Conservation (phyloP, 2,113 vertebrate species). For the Myanophis thanlyinensis region DNA sequence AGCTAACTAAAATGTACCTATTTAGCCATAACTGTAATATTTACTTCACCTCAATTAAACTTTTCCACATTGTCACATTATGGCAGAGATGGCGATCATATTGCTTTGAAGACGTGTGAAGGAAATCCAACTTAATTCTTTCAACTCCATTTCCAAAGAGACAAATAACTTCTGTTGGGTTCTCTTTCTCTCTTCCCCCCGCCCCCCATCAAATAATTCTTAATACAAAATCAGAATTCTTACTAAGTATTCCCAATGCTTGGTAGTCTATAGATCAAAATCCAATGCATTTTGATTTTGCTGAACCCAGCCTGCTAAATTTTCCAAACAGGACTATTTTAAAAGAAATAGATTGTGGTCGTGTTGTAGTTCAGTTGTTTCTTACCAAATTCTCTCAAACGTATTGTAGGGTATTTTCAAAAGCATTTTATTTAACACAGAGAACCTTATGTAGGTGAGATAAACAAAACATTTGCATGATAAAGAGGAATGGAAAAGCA, state of each 20-base stretch:
- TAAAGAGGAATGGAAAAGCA: conserved; percentile 51
- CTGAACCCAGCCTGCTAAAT: not conserved
- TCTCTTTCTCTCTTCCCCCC: not conserved
- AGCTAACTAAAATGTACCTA: not conserved
- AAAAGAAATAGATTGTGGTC: not conserved
- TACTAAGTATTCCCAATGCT: not conserved
- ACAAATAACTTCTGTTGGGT: not conserved
- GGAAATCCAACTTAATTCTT: not conserved
- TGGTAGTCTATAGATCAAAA: not conserved
- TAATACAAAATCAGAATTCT: not conserved
- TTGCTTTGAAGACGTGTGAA: not conserved
- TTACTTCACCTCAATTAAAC: not conserved
- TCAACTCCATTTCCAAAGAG: not conserved
- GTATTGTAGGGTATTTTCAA: not conserved
- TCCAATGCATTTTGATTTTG: not conserved
- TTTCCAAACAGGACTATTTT: not conserved
- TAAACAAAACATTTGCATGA: conserved; percentile 69
- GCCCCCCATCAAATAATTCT: not conserved
- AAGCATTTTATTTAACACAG: conserved; percentile 55
- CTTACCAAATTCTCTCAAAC: not conserved
- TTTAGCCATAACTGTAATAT: not conserved
- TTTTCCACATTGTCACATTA: not conserved
- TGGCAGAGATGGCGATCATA: not conserved
- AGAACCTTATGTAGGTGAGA: conserved; percentile 51
- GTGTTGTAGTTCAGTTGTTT: not conserved